Percentiles rank a stretch among this genome's conserved stretches.
These are phyloP conservation scores for Drosophila diplacantha DNA, from an alignment of 2,888 invertebrate species.

Conservation along the genomic window DNA sequence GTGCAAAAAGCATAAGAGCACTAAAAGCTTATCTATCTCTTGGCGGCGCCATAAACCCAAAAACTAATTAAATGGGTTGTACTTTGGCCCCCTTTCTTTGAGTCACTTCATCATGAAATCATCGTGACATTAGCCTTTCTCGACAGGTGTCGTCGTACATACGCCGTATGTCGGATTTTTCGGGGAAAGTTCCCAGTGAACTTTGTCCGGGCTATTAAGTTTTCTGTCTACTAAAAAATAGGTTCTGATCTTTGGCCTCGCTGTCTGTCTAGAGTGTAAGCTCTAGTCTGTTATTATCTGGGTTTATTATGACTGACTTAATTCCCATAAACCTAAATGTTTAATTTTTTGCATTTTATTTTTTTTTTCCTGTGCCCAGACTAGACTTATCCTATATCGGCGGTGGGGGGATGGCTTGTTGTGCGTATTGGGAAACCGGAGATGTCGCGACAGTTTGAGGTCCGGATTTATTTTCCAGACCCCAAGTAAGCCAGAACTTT, in stretches of 20 bases:
- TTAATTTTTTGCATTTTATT: background rate
- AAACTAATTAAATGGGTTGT: slow-evolving; percentile 46
- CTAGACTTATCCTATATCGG: slow-evolving; percentile 19
- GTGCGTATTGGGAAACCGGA: slow-evolving; percentile 23
- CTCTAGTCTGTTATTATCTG: background rate
- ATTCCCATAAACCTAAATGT: background rate
- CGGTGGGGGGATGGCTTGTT: background rate
- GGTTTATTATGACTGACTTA: background rate
- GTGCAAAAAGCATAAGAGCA: slow-evolving; percentile 33
- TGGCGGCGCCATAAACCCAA: slow-evolving; percentile 39
- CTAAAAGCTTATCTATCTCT: slow-evolving; percentile 40
- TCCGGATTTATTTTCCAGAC: slow-evolving; percentile 22
- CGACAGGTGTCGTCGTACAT: slow-evolving; percentile 20
- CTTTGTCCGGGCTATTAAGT: slow-evolving; percentile 24
- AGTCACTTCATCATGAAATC: slow-evolving; percentile 14
- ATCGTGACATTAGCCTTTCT: slow-evolving; percentile 10
- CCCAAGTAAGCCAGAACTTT: slow-evolving; percentile 14
- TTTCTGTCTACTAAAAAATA: background rate
- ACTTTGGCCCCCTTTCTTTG: slow-evolving; percentile 45
- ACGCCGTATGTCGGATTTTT: slow-evolving; percentile 15
- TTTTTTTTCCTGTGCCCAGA: slow-evolving; percentile 4
- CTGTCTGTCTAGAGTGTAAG: slow-evolving; percentile 1
- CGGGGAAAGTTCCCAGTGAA: slow-evolving; percentile 26
- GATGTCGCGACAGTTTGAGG: slow-evolving; percentile 23
- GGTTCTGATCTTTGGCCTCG: slow-evolving; percentile 11